Evolutionary conservation across 2,113 vertebrate species (phyloP).

Genomic region (Limanda limanda): DNA sequence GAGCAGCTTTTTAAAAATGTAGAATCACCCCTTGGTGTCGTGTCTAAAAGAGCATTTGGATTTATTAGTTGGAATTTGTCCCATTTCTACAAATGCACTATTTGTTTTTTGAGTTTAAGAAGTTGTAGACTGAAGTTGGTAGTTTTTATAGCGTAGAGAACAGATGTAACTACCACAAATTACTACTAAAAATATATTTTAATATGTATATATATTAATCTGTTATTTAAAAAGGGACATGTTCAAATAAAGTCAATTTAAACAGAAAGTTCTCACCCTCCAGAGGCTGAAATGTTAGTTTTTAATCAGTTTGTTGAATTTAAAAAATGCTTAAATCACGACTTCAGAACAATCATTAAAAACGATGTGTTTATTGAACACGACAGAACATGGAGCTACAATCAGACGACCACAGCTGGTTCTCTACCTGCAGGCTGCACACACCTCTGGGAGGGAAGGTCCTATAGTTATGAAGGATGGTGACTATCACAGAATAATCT

Average conservation of each 20-base stretch:
- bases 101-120: too few relatives aligned
- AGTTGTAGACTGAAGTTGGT: too few relatives aligned
- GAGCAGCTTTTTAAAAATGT: not conserved
- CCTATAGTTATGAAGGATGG: too few relatives aligned
- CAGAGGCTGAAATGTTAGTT: not conserved
- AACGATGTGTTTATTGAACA: slow-evolving; percentile 63
- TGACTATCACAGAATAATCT: too few relatives aligned
- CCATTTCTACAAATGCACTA: too few relatives aligned
- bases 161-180: too few relatives aligned
- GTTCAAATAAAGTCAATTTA: too few relatives aligned
- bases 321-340: slow-evolving; percentile 4
- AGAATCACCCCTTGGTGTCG: not conserved
- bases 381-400: slow-evolving; percentile 49
- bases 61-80: not conserved
- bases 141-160: too few relatives aligned
- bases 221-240: too few relatives aligned
- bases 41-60: not conserved
- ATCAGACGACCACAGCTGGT: slow-evolving; percentile 55
- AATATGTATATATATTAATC: not conserved
- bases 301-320: not conserved
- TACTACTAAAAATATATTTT: not conserved
- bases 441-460: slow-evolving; percentile 24
- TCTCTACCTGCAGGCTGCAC: slow-evolving; percentile 60
- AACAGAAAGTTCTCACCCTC: too few relatives aligned
- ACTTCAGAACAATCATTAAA: slow-evolving; percentile 12